Evolutionary conservation across 1,140 invertebrate species (phyloP), one percentile per base, ranked within the genome.

Genomic region (Cotesia typhae): DNA sequence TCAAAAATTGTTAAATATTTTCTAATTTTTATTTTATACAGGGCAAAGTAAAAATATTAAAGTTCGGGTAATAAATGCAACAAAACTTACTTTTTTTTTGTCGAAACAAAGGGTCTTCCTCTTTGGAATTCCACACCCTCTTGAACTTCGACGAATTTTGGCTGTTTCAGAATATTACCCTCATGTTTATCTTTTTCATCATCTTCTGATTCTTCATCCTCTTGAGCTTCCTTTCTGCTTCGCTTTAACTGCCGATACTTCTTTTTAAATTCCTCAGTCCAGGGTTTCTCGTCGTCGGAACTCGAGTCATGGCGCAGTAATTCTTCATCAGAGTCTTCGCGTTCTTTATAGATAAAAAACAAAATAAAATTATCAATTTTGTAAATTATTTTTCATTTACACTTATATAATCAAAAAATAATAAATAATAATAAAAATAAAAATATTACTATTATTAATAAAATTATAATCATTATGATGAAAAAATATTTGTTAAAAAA

Each of bases 241-340:
- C 82, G 82, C 37, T 88, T 86, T 7, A 91, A 78, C 72, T 88
- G 76, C 63, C 82, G 84, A 78, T 93, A 92, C 76, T 95, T 90
- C 79, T 92, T 92, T 79, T 94, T 93, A 37, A 95, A 89, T 88
- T 96, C 94, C 78, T 92, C 91, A 0, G 90, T 89, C 91, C 92
- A 95, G 28, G 89, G 87, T 75, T 90, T 90, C 38, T 95, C 93
- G 84, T 96, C 94, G 77, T 95, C 94, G 0, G 93, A 82, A 69
- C 81, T 82, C 61, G 77, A 80, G 51, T 85, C 83, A 10, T 28
- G 28, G 28, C 67, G 38, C 4, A 83, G 80, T 36, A 83, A 81
- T 71, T 85, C 84, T 68, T 84, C 82, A 4, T 79, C 79, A 12
- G 76, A 80, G 69, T 71, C 72, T 66, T 70, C 55, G 74, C 73